Evolutionary conservation across 1,140 invertebrate genomes (phyloP).

Genomic region (Ladona fulva): DNA sequence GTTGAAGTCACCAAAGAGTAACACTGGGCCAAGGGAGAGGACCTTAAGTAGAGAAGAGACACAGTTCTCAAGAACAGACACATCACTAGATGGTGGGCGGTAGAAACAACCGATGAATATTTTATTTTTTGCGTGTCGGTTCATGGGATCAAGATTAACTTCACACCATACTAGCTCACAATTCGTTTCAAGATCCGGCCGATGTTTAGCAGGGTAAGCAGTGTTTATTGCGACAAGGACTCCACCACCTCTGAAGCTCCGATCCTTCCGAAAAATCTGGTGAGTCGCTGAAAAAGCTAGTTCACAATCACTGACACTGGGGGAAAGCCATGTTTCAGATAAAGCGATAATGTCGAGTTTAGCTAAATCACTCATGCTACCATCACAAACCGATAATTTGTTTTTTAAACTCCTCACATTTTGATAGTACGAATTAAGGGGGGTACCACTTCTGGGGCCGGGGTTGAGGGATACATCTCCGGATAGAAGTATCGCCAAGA

Average conservation of each 20-base stretch:
- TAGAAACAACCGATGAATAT: background rate
- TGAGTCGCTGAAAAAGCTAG: background rate
- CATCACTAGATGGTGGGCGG: background rate
- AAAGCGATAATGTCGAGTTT: background rate
- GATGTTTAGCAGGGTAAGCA: background rate
- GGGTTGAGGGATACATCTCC: background rate
- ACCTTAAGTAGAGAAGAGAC: background rate
- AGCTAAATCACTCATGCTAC: background rate
- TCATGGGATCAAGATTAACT: background rate
- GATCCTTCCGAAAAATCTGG: background rate
- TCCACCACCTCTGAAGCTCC: background rate
- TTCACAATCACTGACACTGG: background rate
- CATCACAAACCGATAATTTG: background rate
- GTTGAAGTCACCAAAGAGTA: background rate
- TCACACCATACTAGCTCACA: background rate
- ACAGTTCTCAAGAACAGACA: background rate
- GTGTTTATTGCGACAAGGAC: background rate
- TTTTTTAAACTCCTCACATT: background rate
- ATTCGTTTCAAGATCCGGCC: background rate
- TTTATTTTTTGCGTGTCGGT: background rate
- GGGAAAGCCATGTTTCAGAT: background rate
- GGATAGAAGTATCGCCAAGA: too few species aligned
- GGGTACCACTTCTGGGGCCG: background rate
- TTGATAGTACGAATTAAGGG: background rate
- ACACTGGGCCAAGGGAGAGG: background rate